A percentile compares a stretch with the other conserved stretches of the same genome.
phyloP scores from a whole-genome alignment of 2,113 vertebrate species.

The Carassius carassius region DNA sequence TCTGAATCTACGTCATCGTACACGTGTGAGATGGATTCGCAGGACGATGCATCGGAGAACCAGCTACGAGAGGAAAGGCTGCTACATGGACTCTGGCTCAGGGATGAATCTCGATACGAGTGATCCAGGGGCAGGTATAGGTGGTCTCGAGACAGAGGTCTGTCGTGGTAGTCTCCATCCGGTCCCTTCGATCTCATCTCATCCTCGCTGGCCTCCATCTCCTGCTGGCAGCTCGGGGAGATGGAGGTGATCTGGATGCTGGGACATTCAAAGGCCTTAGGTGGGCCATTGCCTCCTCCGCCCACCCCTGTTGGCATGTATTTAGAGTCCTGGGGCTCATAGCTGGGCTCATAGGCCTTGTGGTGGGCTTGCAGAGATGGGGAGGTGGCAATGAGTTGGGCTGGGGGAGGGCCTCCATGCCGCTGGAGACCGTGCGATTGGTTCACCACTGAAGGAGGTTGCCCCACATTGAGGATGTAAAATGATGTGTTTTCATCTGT shows the following conservation, averaged over 20 bases:
- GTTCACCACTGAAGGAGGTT: slow-evolving; percentile 85
- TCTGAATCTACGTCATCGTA: slow-evolving; percentile 97
- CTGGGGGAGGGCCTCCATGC: slow-evolving; percentile 87
- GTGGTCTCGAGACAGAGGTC: slow-evolving; percentile 91
- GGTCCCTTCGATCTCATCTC: slow-evolving; percentile 84
- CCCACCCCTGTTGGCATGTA: slow-evolving; percentile 74
- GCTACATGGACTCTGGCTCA: slow-evolving; percentile 96
- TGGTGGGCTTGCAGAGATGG: slow-evolving; percentile 83
- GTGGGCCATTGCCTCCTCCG: slow-evolving; percentile 73
- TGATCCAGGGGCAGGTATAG: slow-evolving; percentile 96
- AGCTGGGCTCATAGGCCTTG: slow-evolving; percentile 80
- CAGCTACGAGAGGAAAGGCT: slow-evolving; percentile 96
- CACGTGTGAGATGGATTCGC: slow-evolving; percentile 95
- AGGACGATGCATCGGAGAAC: slow-evolving; percentile 98
- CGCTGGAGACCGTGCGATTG: slow-evolving; percentile 86
- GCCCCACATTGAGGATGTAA: slow-evolving; percentile 94
- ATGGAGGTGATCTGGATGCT: slow-evolving; percentile 99
- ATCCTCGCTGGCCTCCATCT: slow-evolving; percentile 85
- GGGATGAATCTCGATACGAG: slow-evolving; percentile 90
- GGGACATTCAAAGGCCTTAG: slow-evolving; percentile 95
- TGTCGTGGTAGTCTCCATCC: slow-evolving; percentile 89
- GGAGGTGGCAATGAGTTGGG: slow-evolving; percentile 82
- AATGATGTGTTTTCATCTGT: slow-evolving; percentile 93
- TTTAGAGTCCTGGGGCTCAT: slow-evolving; percentile 82
- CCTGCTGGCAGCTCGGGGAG: slow-evolving; percentile 97